Evolutionary conservation across 1,140 invertebrate species (phyloP).

Genomic region (Chlorops oryzae): DNA sequence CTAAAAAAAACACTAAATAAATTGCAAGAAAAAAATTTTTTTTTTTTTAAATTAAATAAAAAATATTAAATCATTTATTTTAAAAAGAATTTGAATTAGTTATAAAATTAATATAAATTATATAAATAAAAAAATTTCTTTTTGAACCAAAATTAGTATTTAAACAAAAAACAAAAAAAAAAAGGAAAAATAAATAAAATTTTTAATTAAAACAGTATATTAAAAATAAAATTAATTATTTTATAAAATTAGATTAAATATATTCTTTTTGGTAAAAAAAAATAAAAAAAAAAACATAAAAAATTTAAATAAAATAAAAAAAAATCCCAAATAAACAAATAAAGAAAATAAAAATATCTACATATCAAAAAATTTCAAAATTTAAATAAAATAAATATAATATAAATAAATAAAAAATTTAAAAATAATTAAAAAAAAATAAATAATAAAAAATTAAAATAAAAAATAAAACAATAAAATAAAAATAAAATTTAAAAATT

Average conservation of each 20-base stretch:
- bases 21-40: background rate
- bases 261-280: too few relatives aligned
- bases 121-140: too few relatives aligned
- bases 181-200: background rate
- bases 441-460: constrained; percentile 1
- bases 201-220: background rate
- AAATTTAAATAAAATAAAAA: too few relatives aligned
- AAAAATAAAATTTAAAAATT: constrained; percentile 1
- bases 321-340: too few relatives aligned
- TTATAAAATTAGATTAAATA: background rate
- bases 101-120: too few relatives aligned
- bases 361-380: background rate
- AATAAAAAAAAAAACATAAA: too few relatives aligned
- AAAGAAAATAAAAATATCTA: too few relatives aligned
- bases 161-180: background rate
- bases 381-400: background rate
- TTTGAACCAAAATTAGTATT: background rate
- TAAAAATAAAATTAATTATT: background rate
- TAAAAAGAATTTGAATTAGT: background rate
- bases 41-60: background rate
- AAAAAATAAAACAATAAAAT: background rate
- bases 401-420: constrained; percentile 1
- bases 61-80: background rate
- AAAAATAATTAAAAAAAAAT: background rate
- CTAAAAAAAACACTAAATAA: background rate